Evolutionary conservation across 1,140 invertebrate genomes (phyloP), one percentile per base, ranked within the genome.

Genomic region (Calephelis virginiensis): DNA sequence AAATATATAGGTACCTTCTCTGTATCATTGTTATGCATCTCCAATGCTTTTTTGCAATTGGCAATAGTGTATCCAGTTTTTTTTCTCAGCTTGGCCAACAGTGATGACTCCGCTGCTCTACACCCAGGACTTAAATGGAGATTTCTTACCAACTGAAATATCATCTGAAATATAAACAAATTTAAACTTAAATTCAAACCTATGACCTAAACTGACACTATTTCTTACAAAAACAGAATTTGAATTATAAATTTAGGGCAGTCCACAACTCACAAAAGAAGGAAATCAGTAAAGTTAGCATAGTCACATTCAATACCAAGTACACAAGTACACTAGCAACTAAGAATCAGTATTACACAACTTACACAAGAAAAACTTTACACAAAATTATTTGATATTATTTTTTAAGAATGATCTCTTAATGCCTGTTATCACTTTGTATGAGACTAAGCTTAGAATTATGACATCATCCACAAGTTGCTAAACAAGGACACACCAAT

Each of bases 41-140:
- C 95, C 66, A 99, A 90, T 11, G 98, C 98, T 86, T 98, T 98
- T 85, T 98, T 98, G 83, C 98, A 99, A 85, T 98, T 98, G 12
- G 96, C 90, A 87, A 99, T 97, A n/a, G 97, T 95, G 83, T 98
- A 98, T 12, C 98, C 98, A 43, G 98, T 99, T 81, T 96, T 97
- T 85, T 98, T 99, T 45, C 98, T 91, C 14, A 99, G 91, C 79
- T 96, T 95, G 13, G 96, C 95, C 14, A 99, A 90, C 5, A 94
- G 81, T 9, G 94, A 94, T 72, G 95, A 95, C 61, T 94, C 84
- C 59, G 84, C 85, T 78, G 92, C 92, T 76, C 92, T 77, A 81
- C 83, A 80, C 3, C 80, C 67, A 45, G 85, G 83, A 59, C 85
- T 85, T 28, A 82, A 84, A 72, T 93, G 92, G 6, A 93, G 72